Evolutionary conservation across 2,888 invertebrate genomes (phyloP), one percentile per base, ranked within the genome.

Genomic region (Diabrotica balteata): DNA sequence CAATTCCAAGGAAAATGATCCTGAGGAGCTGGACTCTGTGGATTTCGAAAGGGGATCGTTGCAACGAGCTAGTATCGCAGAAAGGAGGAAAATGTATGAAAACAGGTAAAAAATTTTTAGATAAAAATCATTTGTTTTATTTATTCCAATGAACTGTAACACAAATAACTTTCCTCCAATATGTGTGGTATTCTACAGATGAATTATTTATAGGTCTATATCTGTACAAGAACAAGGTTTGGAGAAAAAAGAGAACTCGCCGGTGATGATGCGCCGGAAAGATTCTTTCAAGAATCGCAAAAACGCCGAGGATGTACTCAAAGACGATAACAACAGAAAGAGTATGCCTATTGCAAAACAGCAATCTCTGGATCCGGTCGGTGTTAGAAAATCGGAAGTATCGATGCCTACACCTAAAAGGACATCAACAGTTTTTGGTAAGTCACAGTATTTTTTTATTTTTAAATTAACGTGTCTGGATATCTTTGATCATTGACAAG

Each of bases 351-450:
- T 86, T 72, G 75, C 85, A 2, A 84, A 86, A 44, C 87, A 87
- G 68, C 86, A 86, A 67, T 85, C 86, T 51, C 80, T 86, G 79
- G 87, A 87, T 80, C 84, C 85, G 0, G 82, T 83, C 44, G 75
- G 83, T 8, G 75, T 75, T 10, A 78, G 77, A 68, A 85, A 86
- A 72, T 83, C 82, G 8, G 86, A 87, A 66, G 81, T 83, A 44
- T 78, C 83, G 2, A 84, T 85, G 8, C 89, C 91, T 4, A 89
- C 91, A 0, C 92, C 93, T 0, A 94, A 94, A 78, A 86, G 94
- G 75, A 94, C 93, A 0, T 94, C 94, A 0, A 94, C 94, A 9
- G 94, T 94, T 1, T 94, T 94, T 80, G 94, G 93, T 90, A 81
- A 84, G 59, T 66, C 9, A 51, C 11, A 17, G 8, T 51, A 5